Evolutionary conservation across 1,140 invertebrate species (phyloP).

Genomic region (Tetranychus cinnabarinus): DNA sequence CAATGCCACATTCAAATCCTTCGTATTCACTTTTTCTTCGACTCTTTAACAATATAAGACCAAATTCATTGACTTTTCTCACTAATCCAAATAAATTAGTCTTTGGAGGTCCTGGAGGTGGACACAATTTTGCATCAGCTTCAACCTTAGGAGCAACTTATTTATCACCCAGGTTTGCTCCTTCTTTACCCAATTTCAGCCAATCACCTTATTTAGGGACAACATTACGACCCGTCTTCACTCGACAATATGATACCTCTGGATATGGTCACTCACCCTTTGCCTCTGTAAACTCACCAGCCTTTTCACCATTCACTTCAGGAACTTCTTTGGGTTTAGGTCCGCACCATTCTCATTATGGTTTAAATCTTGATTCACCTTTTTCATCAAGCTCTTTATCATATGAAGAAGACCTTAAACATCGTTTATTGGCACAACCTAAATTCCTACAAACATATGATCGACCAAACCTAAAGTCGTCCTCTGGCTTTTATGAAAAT

Average conservation of each 20-base stretch:
- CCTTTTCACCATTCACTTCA: neutral
- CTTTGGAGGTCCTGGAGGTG: neutral
- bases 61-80: neutral
- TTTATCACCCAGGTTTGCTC: neutral
- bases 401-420: neutral
- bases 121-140: neutral
- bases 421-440: neutral
- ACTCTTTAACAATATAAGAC: neutral
- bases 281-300: neutral
- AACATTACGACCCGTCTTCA: neutral
- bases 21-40: neutral
- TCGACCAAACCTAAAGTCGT: too few species aligned
- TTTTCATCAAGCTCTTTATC: neutral
- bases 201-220: neutral
- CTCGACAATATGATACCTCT: neutral
- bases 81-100: neutral
- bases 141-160: neutral
- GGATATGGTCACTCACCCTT: neutral
- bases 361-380: neutral
- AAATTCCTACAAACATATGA: neutral
- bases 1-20: neutral
- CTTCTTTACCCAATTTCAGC: neutral
- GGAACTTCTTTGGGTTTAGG: neutral
- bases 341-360: neutral
- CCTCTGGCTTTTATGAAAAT: too few species aligned